These are phyloP conservation scores for Coptotermes formosanus DNA, from an alignment of 1,140 invertebrate species.

Conservation along the genomic window DNA sequence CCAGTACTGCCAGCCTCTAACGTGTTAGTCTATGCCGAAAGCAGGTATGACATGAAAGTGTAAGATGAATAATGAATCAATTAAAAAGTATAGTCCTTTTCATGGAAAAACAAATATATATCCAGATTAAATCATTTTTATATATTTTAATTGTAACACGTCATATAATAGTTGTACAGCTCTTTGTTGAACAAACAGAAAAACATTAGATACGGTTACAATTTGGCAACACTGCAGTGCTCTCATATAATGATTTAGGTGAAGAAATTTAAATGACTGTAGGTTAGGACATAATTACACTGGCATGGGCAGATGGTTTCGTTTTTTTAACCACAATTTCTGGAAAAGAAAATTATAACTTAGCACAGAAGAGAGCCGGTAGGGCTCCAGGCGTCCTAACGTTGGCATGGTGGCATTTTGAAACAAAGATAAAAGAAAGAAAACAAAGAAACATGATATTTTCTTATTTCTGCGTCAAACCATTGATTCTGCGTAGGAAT, in stretches of 20 bases:
- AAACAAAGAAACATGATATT: background rate
- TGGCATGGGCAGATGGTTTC: background rate
- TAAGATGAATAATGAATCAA: too few relatives aligned
- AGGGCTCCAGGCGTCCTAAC: background rate
- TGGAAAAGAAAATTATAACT: constrained; percentile 14
- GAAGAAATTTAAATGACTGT: background rate
- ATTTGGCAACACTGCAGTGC: background rate
- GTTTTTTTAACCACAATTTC: constrained; percentile 14
- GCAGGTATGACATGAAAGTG: too few relatives aligned
- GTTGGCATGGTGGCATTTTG: background rate
- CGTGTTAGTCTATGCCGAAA: too few relatives aligned
- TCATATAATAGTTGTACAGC: too few relatives aligned
- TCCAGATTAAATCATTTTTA: too few relatives aligned
- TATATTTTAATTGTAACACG: too few relatives aligned
- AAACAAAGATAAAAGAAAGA: background rate
- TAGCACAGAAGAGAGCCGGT: background rate
- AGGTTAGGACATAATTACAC: constrained; percentile 15
- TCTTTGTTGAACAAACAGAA: too few relatives aligned
- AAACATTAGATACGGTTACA: too few relatives aligned
- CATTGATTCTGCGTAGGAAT: background rate
- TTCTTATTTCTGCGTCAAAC: background rate
- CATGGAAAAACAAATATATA: too few relatives aligned
- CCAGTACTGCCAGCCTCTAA: too few relatives aligned
- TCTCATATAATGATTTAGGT: constrained; percentile 5
- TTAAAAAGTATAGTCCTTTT: too few relatives aligned